A percentile compares a stretch with the other conserved stretches of the same genome.
phyloP scores from a whole-genome alignment of 2,888 invertebrate genomes.

The Acronicta leporina region DNA sequence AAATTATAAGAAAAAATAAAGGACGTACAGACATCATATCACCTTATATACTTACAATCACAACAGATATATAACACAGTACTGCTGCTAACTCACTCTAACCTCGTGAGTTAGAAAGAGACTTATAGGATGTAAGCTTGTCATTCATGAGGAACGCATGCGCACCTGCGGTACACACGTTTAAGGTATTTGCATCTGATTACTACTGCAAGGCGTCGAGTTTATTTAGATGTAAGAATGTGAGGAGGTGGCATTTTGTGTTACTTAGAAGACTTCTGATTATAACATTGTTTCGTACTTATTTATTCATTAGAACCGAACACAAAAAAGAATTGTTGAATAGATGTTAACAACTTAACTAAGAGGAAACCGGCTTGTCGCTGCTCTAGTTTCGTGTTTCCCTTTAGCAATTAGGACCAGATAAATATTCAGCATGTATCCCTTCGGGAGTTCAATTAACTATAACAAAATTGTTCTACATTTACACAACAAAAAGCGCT shows the following conservation, averaged over 20 bases:
- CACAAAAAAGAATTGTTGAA: neutral
- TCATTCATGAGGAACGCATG: conserved; percentile 40
- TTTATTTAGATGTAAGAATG: conserved; percentile 14
- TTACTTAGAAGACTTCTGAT: no score
- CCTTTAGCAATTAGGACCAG: conserved; percentile 22
- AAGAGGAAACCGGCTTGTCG: conserved; percentile 17
- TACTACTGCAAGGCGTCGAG: conserved; percentile 32
- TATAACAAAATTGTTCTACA: conserved; percentile 37
- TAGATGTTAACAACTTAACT: conserved; percentile 1
- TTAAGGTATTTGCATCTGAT: conserved; percentile 58
- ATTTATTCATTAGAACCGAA: no score
- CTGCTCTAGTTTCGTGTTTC: conserved; percentile 11
- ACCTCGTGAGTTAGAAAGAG: neutral
- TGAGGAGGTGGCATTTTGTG: conserved; percentile 8
- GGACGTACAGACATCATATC: conserved; percentile 7
- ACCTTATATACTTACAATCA: neutral
- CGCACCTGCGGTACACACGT: conserved; percentile 56
- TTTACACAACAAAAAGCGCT: conserved; percentile 29
- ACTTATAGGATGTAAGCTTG: conserved; percentile 21
- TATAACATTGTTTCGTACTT: no score
- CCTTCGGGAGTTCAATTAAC: conserved; percentile 23
- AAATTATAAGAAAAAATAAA: conserved; percentile 14
- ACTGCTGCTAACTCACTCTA: conserved; percentile 5
- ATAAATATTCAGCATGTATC: conserved; percentile 42
- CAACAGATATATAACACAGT: conserved; percentile 11